Percentiles rank a stretch among this genome's conserved stretches.
These are phyloP conservation scores for Malaclemys terrapin DNA, from an alignment of 2,113 vertebrate species.

Conservation along the genomic window DNA sequence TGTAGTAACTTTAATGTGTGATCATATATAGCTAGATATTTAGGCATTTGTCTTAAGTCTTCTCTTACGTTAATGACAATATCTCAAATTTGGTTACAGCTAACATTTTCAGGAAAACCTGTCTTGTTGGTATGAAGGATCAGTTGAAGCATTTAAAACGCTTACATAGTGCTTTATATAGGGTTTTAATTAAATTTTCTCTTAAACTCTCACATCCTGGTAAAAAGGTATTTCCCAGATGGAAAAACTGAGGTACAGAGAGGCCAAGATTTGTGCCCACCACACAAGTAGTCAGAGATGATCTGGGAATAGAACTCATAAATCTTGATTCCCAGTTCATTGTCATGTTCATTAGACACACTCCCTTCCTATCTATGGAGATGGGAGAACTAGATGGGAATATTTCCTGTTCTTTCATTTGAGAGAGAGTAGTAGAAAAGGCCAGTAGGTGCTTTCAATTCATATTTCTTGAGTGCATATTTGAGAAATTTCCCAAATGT, in stretches of 20 bases:
- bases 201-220: too few species aligned
- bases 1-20: neutral
- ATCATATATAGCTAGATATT: neutral
- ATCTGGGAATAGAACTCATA: neutral
- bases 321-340: neutral
- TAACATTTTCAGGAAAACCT: neutral
- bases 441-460: conserved; percentile 8
- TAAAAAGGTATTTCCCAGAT: neutral
- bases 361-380: neutral
- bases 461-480: neutral
- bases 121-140: neutral
- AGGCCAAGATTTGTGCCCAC: neutral
- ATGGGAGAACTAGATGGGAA: neutral
- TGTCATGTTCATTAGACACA: neutral
- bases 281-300: neutral
- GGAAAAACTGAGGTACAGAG: neutral
- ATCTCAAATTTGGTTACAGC: neutral
- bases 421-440: neutral
- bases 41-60: fast-evolving
- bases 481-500: conserved; percentile 10
- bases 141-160: too few species aligned
- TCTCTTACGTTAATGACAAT: neutral
- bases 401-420: neutral
- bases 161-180: too few species aligned
- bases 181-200: too few species aligned